These are phyloP conservation scores for Erynnis tages DNA, from an alignment of 2,888 invertebrate genomes.

Conservation along the genomic window DNA sequence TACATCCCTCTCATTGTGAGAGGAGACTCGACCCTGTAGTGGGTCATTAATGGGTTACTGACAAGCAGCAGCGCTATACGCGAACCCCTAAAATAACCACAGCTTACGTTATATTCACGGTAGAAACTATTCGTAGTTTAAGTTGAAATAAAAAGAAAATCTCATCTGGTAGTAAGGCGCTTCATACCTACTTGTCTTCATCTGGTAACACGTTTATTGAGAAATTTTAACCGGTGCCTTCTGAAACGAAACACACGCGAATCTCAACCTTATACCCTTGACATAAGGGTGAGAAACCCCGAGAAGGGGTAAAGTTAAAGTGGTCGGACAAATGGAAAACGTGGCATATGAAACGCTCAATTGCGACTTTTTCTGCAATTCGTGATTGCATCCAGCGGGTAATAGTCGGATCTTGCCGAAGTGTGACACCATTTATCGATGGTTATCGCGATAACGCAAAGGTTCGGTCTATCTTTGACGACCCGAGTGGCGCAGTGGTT, in stretches of 20 bases:
- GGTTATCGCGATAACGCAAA: not conserved
- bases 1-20: no score
- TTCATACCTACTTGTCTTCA: constrained; percentile 26
- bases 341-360: constrained; percentile 37
- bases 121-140: constrained; percentile 7
- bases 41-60: no score
- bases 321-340: constrained; percentile 37
- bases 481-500: no score
- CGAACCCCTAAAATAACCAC: constrained; percentile 8
- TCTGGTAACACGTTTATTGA: constrained; percentile 28
- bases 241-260: not conserved
- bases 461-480: no score
- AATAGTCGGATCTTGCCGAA: constrained; percentile 7
- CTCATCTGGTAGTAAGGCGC: constrained; percentile 14
- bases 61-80: no score
- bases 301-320: constrained; percentile 1
- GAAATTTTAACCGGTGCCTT: not conserved
- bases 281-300: not conserved
- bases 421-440: constrained; percentile 5
- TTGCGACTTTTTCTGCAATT: constrained; percentile 36
- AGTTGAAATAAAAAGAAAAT: constrained; percentile 23
- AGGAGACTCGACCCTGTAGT: no score
- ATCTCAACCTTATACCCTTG: not conserved
- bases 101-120: not conserved
- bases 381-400: constrained; percentile 36